Base-by-base conservation (phyloP, 2,797 vertebrate species). In the Okamejei kenojei region DNA sequence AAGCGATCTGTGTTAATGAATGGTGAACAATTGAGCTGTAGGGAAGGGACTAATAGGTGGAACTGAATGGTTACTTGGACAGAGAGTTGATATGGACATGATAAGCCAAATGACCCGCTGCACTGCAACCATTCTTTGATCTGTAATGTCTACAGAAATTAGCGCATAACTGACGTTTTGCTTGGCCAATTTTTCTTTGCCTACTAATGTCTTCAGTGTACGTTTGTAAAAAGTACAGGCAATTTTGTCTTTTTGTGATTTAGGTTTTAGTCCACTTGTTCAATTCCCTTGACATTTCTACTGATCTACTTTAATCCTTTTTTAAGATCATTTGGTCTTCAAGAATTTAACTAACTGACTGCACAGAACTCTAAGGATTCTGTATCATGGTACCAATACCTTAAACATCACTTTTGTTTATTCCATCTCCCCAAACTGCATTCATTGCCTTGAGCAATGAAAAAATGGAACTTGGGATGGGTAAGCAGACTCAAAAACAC, bases 271-370 rank as follows among this genome's bases (percentile, higher is more conserved):
- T 84, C 2, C 29, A n/a, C n/a, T 63, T 82, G 45, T 82, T 88
- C 17, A 68, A 19, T 68, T 88, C 65, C 84, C n/a, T 68, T 88
- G 21, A 32, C 61, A 35, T 68, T 8, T n/a, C 29, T 63, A 88
- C n/a, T 68, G n/a, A 88, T 63, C 58, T 68, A 88, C 84, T 88
- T 88, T 88, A 65, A 86, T 68, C 61, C 63, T 68, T 88, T 68
- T 68, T 65, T n/a, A 88, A 88, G 54, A 86, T 86, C 38, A 81
- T 29, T 65, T 65, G 82, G 26, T 5, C 11, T 29, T 1, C 82
- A 63, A 68, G 84, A 88, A 32, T 88, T 88, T 68, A 17, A 88
- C n/a, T 88, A 68, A 88, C n/a, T 65, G n/a, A 63, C 61, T 65
- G 63, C 65, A 68, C 68, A 84, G 63, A 63, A 35, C 26, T 78